Evolutionary conservation across 1,140 invertebrate species (phyloP).

Genomic region (Aphis craccivora): DNA sequence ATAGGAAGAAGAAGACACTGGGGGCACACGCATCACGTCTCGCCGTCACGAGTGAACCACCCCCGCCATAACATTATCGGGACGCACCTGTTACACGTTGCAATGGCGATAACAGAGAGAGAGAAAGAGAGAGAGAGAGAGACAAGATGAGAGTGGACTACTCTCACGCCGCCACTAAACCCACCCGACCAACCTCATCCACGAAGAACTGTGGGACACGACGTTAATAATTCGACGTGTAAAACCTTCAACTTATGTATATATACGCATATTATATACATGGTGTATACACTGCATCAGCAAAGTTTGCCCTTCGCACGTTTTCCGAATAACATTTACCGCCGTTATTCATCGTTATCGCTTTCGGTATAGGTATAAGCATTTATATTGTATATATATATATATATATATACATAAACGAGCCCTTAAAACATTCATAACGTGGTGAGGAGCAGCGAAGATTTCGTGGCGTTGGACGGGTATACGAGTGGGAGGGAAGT

Average conservation of each 20-base stretch:
- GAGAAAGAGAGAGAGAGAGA: background rate
- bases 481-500: background rate
- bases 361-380: background rate
- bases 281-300: background rate
- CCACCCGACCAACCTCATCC: background rate
- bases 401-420: background rate
- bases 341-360: constrained; percentile 54
- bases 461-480: background rate
- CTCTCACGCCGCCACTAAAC: background rate
- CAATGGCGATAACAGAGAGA: background rate
- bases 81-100: constrained; percentile 47
- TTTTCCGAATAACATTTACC: constrained; percentile 53
- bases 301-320: constrained; percentile 51
- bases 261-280: background rate
- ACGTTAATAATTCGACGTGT: constrained; percentile 49
- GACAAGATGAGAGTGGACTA: background rate
- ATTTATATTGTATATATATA: background rate
- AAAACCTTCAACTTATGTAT: constrained; percentile 38
- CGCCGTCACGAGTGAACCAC: background rate
- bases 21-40: background rate
- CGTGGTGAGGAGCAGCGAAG: background rate
- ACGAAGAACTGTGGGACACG: background rate
- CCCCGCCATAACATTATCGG: background rate
- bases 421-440: constrained; percentile 44
- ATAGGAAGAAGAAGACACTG: background rate